phyloP scores from a whole-genome alignment of 2,797 vertebrate species.

The Okamejei kenojei region DNA sequence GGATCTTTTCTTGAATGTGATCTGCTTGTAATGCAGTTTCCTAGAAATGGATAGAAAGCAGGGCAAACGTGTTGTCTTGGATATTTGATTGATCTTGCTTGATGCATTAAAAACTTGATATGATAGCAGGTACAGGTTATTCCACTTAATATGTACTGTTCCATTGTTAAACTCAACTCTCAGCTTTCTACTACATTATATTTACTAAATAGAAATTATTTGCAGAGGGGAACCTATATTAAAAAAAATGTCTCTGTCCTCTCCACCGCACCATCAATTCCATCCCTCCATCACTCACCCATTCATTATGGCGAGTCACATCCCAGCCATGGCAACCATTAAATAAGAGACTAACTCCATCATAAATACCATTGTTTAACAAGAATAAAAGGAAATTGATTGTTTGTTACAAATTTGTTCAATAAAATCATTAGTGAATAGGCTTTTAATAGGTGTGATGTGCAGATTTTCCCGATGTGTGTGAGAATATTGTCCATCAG shows the following conservation, averaged over 20 bases:
- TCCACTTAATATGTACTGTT: no score
- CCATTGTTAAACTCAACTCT: no score
- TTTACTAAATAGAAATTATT: not conserved
- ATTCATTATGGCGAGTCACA: not conserved
- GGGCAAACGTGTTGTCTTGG: not conserved
- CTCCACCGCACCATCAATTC: no score
- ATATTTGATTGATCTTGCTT: not conserved
- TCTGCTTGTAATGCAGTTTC: not conserved
- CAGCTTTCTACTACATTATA: not conserved
- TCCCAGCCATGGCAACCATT: not conserved
- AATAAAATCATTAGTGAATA: no score
- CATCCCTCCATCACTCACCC: not conserved
- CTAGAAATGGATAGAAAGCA: not conserved
- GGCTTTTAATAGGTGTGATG: no score
- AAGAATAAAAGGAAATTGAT: no score
- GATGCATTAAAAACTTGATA: no score
- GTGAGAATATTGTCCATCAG: not conserved
- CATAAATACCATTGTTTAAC: not conserved
- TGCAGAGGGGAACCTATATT: no score
- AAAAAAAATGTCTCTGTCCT: not conserved
- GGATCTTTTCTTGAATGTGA: slow-evolving; percentile 39
- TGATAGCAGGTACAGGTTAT: no score
- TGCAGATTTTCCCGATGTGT: not conserved
- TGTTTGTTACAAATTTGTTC: no score
- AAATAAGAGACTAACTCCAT: not conserved